Evolutionary conservation across 2,888 invertebrate genomes (phyloP).

Genomic region (Cistogaster globosa): DNA sequence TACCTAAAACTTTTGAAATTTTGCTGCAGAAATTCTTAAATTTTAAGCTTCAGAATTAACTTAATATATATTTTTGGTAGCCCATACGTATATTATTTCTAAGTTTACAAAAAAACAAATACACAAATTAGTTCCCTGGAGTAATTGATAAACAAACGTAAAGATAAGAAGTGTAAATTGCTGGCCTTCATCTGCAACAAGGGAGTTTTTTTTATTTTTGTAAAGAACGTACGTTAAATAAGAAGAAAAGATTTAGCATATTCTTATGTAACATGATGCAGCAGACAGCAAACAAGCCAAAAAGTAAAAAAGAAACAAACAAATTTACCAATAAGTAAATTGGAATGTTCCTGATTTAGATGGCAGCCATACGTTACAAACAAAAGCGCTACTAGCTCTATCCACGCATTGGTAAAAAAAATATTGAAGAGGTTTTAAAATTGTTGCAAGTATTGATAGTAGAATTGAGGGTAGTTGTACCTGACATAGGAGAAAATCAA

Average conservation of each 20-base stretch:
- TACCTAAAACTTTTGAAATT: not conserved
- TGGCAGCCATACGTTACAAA: not conserved
- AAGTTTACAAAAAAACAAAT: not conserved
- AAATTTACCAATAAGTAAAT: conserved; percentile 65
- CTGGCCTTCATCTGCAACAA: conserved; percentile 60
- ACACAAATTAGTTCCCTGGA: conserved; percentile 62
- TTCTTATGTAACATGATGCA: conserved; percentile 34
- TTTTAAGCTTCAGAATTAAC: not conserved
- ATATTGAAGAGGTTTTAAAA: not conserved
- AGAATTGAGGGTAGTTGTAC: not conserved
- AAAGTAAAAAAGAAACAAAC: conserved; percentile 42
- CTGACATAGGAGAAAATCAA: conserved; percentile 36
- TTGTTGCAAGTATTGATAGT: not conserved
- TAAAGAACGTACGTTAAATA: conserved; percentile 16
- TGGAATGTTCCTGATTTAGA: conserved; percentile 33
- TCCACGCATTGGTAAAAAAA: not conserved
- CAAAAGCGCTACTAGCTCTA: not conserved
- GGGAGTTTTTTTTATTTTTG: conserved; percentile 47
- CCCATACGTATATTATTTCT: conserved; percentile 1
- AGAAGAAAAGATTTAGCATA: conserved; percentile 50
- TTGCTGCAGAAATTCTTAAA: not conserved
- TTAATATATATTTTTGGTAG: not conserved
- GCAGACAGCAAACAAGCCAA: not conserved
- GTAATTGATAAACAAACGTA: conserved; percentile 41
- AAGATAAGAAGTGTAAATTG: conserved; percentile 62